Evolutionary conservation across 2,888 invertebrate genomes (phyloP).

Genomic region (Zeuzera pyrina): DNA sequence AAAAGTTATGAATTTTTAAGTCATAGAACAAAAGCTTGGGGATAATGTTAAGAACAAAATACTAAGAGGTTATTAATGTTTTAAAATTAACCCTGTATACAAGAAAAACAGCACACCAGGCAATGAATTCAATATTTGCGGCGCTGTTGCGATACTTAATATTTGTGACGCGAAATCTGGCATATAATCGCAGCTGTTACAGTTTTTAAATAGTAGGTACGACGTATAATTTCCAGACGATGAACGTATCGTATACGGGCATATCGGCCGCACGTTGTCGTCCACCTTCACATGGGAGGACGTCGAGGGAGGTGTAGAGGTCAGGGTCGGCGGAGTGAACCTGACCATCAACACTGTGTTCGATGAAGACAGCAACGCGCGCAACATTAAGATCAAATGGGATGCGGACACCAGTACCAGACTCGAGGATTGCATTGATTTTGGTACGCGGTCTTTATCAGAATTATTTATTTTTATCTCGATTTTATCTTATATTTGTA

Average conservation of each 20-base stretch:
- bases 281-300: slow-evolving; percentile 34
- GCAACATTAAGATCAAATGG: slow-evolving; percentile 52
- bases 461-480: background rate
- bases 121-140: too few species aligned
- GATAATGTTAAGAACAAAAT: too few species aligned
- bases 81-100: too few species aligned
- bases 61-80: too few species aligned
- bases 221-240: slow-evolving; percentile 23
- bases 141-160: too few species aligned
- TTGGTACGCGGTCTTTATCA: slow-evolving; percentile 31
- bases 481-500: too few species aligned
- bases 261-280: slow-evolving; percentile 48
- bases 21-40: too few species aligned
- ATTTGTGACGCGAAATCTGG: background rate
- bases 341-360: slow-evolving; percentile 39
- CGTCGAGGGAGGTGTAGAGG: slow-evolving; percentile 37
- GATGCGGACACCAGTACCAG: slow-evolving; percentile 30
- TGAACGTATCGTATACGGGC: slow-evolving; percentile 28
- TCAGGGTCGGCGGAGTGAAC: slow-evolving; percentile 37
- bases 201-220: background rate
- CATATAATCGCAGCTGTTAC: background rate
- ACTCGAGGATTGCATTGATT: slow-evolving; percentile 64
- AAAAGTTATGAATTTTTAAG: too few species aligned
- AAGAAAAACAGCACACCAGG: too few species aligned
- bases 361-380: slow-evolving; percentile 30